phyloP scores from a whole-genome alignment of 2,888 invertebrate species.

The Seira sanloemensis region DNA sequence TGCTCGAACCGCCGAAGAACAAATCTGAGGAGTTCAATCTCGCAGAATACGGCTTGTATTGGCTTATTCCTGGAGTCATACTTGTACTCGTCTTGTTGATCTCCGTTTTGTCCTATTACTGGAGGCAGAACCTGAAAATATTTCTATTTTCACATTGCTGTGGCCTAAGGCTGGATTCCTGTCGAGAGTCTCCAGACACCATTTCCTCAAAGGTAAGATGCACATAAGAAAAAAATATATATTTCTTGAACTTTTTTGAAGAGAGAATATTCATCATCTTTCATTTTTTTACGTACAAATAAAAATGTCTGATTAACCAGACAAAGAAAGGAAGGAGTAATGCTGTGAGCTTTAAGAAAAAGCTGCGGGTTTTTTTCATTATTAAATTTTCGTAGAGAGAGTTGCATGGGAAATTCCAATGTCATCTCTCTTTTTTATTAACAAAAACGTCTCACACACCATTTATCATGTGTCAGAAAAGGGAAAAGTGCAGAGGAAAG shows the following conservation, averaged over 20 bases:
- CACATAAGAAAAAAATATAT: background rate
- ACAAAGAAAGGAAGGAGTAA: background rate
- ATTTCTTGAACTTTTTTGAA: conserved; percentile 3
- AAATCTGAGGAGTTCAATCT: conserved; percentile 57
- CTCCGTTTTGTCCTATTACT: conserved; percentile 84
- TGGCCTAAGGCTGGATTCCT: conserved; percentile 82
- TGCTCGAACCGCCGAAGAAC: conserved; percentile 65
- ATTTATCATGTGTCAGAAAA: conserved; percentile 54
- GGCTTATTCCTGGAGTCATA: conserved; percentile 83
- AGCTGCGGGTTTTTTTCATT: background rate
- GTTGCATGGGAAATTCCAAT: conserved; percentile 36
- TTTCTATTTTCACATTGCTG: conserved; percentile 90
- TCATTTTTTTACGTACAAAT: background rate
- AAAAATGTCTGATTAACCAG: background rate
- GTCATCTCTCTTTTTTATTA: conserved; percentile 46
- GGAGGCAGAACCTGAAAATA: conserved; percentile 87
- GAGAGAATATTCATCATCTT: background rate
- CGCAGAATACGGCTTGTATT: conserved; percentile 80
- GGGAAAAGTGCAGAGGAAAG: background rate
- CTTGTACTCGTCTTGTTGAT: conserved; percentile 82
- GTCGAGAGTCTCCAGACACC: conserved; percentile 84
- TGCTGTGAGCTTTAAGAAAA: background rate
- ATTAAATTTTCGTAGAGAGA: background rate
- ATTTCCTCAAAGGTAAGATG: conserved; percentile 84
- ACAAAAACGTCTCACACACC: conserved; percentile 47